Base-by-base conservation (phyloP, 23 tunicate species). In the Styela clava region DNA sequence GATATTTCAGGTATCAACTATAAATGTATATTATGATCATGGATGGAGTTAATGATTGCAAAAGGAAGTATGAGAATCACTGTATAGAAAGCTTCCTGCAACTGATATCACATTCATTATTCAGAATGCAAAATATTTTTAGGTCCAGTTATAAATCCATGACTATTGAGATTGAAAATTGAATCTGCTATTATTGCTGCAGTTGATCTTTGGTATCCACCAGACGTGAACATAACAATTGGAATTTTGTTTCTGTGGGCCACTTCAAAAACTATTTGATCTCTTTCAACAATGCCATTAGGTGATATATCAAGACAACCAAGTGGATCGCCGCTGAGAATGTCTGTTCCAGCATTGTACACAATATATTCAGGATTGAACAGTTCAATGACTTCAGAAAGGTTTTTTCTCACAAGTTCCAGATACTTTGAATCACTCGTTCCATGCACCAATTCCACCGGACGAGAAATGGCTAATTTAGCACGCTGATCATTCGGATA, bases 341-440 rank as follows among this genome's bases (percentile, higher is more conserved):
- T 81, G 74, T 93, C 98, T 5, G 98, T 93, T 2, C 98, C 98
- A 22, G 98, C 98, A 80, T 93, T 93, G 77, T 93, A 93, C 74
- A 93, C 89, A 36, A 93, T 73, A 32, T 89, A 81, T 19, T 93
- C 68, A 1, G 98, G 98, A 3, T 61, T 18, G 52, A 84, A 93
- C 56, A 84, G 86, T 1, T 69, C 69, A 36, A 93, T 33, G 2
- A 86, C 85, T 87, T 80, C 87, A 18, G 64, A 28, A 24, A 88
- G 30, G 65, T 88, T 84, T 30, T 69, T 26, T 64, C 62, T 52
- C 19, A 93, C 86, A 24, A 93, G 64, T 3, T 69, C 73, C 1
- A 93, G 84, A 35, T 93, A 93, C 61, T 74, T 78, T 1, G 68
- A 51, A 73, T 88, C 93, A 2, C 34, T 33, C 5, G 81, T 76